phyloP scores from a whole-genome alignment of 2,113 vertebrate genomes.

The Tachycineta bicolor region DNA sequence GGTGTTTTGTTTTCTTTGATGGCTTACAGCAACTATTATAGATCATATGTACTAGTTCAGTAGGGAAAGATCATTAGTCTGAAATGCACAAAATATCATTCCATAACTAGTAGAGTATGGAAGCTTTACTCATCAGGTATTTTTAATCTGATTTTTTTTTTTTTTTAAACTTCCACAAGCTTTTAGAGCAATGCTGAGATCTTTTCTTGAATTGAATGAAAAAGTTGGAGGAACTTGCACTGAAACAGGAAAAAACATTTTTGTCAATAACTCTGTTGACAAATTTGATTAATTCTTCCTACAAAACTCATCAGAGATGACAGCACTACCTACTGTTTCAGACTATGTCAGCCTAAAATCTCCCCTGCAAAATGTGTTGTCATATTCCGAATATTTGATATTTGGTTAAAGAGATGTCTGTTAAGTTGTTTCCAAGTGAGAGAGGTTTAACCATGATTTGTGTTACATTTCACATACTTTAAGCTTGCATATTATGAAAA shows the following conservation, averaged over 20 bases:
- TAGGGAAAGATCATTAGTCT: neutral
- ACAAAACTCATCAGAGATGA: neutral
- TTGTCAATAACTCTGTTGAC: neutral
- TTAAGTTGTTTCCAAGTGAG: neutral
- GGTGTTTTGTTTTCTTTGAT: neutral
- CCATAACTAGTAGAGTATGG: neutral
- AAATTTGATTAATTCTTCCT: neutral
- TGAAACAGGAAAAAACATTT: neutral
- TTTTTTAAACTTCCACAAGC: no score
- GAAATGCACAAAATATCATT: neutral
- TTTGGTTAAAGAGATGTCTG: neutral
- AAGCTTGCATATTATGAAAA: fast-evolving
- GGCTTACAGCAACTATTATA: neutral
- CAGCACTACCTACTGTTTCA: neutral
- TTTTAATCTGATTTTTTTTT: neutral
- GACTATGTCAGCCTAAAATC: neutral
- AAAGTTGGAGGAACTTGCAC: neutral
- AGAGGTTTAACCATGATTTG: neutral
- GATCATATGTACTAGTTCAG: neutral
- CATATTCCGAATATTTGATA: neutral
- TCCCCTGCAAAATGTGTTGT: neutral
- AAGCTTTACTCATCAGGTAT: neutral
- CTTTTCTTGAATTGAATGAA: neutral
- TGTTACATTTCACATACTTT: neutral
- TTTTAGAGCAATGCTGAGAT: neutral